Evolutionary conservation across 2,113 vertebrate species (phyloP), one percentile per base, ranked within the genome.

Genomic region (Ptilorrhoa leucosticta): DNA sequence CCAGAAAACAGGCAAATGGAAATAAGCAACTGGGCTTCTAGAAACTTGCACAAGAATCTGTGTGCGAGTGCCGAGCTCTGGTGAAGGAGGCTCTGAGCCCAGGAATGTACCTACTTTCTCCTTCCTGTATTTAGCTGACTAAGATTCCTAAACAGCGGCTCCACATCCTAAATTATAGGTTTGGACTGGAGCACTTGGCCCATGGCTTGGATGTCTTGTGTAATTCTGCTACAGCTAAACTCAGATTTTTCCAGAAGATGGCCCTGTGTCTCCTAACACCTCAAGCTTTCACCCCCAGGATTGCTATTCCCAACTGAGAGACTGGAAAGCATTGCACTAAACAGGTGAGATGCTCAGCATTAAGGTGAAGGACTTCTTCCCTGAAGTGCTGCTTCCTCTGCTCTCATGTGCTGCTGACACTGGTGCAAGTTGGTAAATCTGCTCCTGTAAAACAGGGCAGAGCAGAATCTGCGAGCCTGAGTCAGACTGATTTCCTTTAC

Each of bases 81-180:
- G 81, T 40, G 2, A 95, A 77, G 44, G 77, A 93, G 90, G 83
- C 86, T 83, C 77, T 22, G 72, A 96, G 93, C 89, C 77, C 83
- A 93, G 92, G 92, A 94, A 93, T 92, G 83, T 93, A 92, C 90
- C 96, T 95, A 96, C 77, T 94, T 97, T 96, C 94, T 93, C 60
- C 82, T 95, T 96, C 92, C 93, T 94, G 92, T 89, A 88, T 94
- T 96, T 96, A 96, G 96, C 94, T 93, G 93, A 96, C 90, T 95
- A 94, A 96, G 88, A 96, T 96, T 97, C 88, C 90, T 90, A 92
- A 96, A 96, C 92, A 95, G 90, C 3, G 0, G 45, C 83, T 96
- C 48, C 80, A 89, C 88, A 90, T 96, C 69, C 84, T 87, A 96
- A 97, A 96, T 96, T 96, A 96, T 94, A 95, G 87, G 94, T 83